Conservation (phyloP, 2,797 vertebrate species). For the Tauraco hartlaubi region DNA sequence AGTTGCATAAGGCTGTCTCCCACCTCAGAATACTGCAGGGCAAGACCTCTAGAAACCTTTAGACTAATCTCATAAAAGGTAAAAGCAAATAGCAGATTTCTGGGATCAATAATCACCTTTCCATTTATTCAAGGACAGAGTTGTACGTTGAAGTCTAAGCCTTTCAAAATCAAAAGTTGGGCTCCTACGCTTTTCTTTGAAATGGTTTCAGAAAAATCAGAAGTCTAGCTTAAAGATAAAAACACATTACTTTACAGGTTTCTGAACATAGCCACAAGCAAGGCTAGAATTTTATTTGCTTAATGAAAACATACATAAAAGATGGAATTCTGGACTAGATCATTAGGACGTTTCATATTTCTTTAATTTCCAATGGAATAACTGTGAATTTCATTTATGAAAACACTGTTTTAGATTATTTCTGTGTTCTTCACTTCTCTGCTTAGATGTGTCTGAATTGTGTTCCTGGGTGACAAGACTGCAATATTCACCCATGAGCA, state of each 20-base stretch:
- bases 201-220: background rate
- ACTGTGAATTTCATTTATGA: background rate
- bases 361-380: background rate
- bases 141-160: background rate
- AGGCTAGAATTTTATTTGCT: background rate
- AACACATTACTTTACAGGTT: background rate
- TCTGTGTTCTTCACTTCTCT: background rate
- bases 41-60: background rate
- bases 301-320: background rate
- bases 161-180: background rate
- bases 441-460: background rate
- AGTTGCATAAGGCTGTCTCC: conserved; percentile 55
- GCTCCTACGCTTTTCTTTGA: background rate
- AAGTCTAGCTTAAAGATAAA: background rate
- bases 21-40: conserved; percentile 18
- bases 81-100: background rate
- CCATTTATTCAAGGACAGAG: background rate
- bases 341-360: background rate
- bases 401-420: background rate
- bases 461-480: background rate
- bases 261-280: background rate
- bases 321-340: background rate
- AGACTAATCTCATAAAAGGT: background rate
- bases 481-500: background rate
- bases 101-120: background rate